Base-by-base conservation (phyloP, 2,888 invertebrate species). In the Pachliopta kotzebuea region DNA sequence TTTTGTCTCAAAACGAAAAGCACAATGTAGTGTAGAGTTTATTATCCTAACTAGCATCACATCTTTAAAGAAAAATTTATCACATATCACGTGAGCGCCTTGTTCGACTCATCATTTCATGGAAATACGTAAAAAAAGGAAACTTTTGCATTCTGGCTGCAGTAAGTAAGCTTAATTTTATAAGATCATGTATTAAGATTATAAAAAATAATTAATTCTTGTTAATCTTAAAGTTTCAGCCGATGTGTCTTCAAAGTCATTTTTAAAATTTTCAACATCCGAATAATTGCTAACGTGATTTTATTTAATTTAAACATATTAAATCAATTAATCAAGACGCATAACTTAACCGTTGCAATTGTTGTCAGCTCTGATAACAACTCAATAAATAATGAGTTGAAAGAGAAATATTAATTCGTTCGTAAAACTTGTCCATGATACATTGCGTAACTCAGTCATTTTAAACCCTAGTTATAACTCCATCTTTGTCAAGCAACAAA, bases 401-500 rank as follows among this genome's bases (percentile, higher is more conserved):
- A 31, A 57, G 49, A 53, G 61, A 65, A 61, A 66, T 63, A 68
- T 76, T 78, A 84, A 81, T 80, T 75, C 76, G 83, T 83, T 81
- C 79, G 79, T 80, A 74, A 77, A 75, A 72, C 76, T 74, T 75
- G 80, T 76, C 79, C 77, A 75, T 82, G 81, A 84, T 83, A 84
- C 84, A 85, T 86, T 81, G 81, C 84, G 77, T 80, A 84, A 86
- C 82, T 86, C 79, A 80, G 85, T 81, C 83, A 83, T 84, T 87
- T n/a, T 86, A 85, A 83, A 81, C 83, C 84, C 75, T 79, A 76
- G 83, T 82, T 82, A 79, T 79, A 79, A 83, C 83, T 84, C 84
- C 85, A 80, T 88, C 88, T 86, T 79, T 86, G 90, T 88, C 88
- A 81, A 75, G 83, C 85, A 83, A 88, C 87, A 88, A 89, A 86